Evolutionary conservation across 2,797 vertebrate species (phyloP).

Genomic region (Etheostoma nigrum): DNA sequence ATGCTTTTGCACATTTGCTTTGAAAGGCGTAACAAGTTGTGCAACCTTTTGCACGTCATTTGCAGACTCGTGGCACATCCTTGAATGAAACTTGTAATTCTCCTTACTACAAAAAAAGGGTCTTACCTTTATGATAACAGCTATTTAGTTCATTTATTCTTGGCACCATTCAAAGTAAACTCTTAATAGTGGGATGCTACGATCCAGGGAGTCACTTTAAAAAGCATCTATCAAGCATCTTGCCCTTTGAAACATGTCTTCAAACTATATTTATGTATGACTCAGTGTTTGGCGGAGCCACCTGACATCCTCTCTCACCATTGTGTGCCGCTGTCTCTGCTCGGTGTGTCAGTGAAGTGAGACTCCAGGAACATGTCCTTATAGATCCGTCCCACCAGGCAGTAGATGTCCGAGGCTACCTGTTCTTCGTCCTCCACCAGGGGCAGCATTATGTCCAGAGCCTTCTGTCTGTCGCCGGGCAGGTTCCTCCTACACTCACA

Average conservation of each 20-base stretch:
- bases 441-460: constrained; percentile 95
- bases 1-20: not conserved
- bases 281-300: constrained; percentile 30
- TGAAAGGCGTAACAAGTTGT: not conserved
- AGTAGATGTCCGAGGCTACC: constrained; percentile 97
- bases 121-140: constrained; percentile 6
- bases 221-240: constrained; percentile 3
- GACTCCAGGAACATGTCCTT: constrained; percentile 98
- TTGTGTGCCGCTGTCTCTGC: constrained; percentile 90
- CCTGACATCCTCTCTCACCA: constrained; percentile 87
- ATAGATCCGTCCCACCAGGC: constrained; percentile 96
- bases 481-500: constrained; percentile 89
- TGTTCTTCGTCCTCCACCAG: constrained; percentile 93
- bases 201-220: constrained; percentile 27
- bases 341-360: constrained; percentile 90
- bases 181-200: not conserved
- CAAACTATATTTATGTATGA: constrained; percentile 35
- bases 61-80: not conserved
- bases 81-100: not conserved
- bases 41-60: not conserved
- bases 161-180: not conserved
- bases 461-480: constrained; percentile 93
- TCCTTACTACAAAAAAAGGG: not conserved
- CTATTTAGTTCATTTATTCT: not conserved
- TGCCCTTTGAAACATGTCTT: constrained; percentile 34